phyloP scores from a whole-genome alignment of 2,797 vertebrate species.

The Alca torda region DNA sequence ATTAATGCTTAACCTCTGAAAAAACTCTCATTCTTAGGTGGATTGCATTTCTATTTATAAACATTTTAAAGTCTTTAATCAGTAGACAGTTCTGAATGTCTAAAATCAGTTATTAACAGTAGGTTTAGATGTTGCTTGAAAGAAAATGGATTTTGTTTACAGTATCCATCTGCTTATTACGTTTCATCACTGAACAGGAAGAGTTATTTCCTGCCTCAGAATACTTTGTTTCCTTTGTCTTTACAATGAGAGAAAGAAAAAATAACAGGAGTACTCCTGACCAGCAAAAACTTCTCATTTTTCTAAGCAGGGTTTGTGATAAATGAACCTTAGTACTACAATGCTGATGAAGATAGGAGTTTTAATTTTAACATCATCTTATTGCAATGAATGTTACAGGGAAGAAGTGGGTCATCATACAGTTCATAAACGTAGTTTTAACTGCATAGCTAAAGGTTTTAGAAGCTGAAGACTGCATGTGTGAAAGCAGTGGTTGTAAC shows the following conservation, averaged over 20 bases:
- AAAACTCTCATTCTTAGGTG: not conserved
- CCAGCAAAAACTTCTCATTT: not conserved
- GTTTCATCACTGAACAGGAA: conserved; percentile 35
- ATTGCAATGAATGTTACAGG: not conserved
- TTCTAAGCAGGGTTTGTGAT: not conserved
- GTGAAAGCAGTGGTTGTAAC: not conserved
- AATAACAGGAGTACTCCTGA: not conserved
- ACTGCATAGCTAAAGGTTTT: not conserved
- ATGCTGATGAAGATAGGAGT: not conserved
- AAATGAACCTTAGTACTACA: not conserved
- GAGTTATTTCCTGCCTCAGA: conserved; percentile 48
- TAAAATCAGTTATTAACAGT: not conserved
- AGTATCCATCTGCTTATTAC: conserved; percentile 18
- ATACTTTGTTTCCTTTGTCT: conserved; percentile 61
- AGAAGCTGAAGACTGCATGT: not conserved
- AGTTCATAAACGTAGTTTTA: not conserved
- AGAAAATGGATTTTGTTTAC: conserved; percentile 19
- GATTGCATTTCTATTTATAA: not conserved
- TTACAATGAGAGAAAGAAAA: not conserved
- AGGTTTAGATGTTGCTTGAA: not conserved
- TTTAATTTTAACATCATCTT: not conserved
- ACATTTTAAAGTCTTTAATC: not conserved
- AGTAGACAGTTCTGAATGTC: not conserved
- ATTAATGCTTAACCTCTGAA: not conserved
- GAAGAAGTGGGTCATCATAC: not conserved